Percentiles rank a stretch among this genome's conserved stretches.
Evolutionary conservation across 2,113 vertebrate species (phyloP).

Genomic region (Nesogale talazaci): DNA sequence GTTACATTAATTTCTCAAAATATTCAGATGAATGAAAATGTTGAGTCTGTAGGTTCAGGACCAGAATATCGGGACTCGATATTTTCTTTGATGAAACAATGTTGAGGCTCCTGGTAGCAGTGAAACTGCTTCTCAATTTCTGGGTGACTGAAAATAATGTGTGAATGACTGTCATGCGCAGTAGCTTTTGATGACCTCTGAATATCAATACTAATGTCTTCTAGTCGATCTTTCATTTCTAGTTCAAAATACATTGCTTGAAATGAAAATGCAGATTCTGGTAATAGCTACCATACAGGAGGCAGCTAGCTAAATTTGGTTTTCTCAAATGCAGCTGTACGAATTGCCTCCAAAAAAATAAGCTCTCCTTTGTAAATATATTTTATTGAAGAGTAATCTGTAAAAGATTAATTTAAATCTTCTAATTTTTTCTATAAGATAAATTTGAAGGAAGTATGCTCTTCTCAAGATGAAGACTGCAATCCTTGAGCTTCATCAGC

Average conservation of each 20-base stretch:
- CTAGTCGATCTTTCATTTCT: neutral
- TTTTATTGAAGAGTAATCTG: too few species aligned
- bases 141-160: neutral
- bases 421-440: neutral
- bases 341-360: neutral
- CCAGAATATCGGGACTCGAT: neutral
- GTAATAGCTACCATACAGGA: neutral
- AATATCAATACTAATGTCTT: neutral
- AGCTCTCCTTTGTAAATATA: too few species aligned
- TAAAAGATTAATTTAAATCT: too few species aligned
- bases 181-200: neutral
- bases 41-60: neutral
- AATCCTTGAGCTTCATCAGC: too few species aligned
- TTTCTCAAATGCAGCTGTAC: neutral
- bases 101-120: too few species aligned
- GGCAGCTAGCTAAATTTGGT: neutral
- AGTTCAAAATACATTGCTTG: neutral
- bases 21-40: neutral
- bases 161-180: neutral
- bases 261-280: constrained; percentile 11
- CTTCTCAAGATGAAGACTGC: neutral
- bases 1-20: neutral
- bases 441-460: neutral
- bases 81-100: neutral
- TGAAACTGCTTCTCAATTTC: too few species aligned